Evolutionary conservation across 2,888 invertebrate species (phyloP), one percentile per base, ranked within the genome.

Genomic region (Atrina japonica): DNA sequence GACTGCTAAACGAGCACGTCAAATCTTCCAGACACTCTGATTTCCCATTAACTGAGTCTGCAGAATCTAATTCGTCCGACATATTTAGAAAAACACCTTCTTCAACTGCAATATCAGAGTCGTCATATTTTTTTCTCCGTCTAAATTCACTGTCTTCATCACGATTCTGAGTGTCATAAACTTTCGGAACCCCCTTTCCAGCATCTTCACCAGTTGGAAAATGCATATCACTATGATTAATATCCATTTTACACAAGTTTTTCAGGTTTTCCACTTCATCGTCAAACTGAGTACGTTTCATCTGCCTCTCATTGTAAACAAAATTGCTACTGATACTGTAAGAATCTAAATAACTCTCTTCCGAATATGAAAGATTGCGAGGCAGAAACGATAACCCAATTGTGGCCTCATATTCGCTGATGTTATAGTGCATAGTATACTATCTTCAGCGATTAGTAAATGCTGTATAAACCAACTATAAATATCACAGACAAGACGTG

Each of bases 301-400:
- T 27, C 29, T 25, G 30, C n/a, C 43, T 49, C 16, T 23, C 18
- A 45, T 73, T 78, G 63, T 74, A 72, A n/a, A 86, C 83, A 67
- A 78, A 86, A 14, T 76, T 41, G 11, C 79, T 70, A 73, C 83
- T 83, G 14, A 84, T 81, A 41, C 83, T 85, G 73, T 77, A 85
- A 56, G 79, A 77, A 71, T 85, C 84, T 60, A 85, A 61, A 68
- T 76, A 79, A 41, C 84, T 81, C 35, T 86, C 85, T 45, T 85
- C 83, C 2, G 78, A 77, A 65, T 86, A 87, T 2, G 87, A 87
- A n/a, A 86, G 70, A 73, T 87, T 87, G 45, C 86, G 70, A 3
- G 87, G 86, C 60, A 87, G 76, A 49, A 73, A 79, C 40, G 79
- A 43, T 11, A 29, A 45, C 21, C 43, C 61, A 29, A 18, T 27